Percentiles rank a stretch among this genome's conserved stretches.
Evolutionary conservation across 2,113 vertebrate genomes (phyloP).

Genomic region (Pionites leucogaster): DNA sequence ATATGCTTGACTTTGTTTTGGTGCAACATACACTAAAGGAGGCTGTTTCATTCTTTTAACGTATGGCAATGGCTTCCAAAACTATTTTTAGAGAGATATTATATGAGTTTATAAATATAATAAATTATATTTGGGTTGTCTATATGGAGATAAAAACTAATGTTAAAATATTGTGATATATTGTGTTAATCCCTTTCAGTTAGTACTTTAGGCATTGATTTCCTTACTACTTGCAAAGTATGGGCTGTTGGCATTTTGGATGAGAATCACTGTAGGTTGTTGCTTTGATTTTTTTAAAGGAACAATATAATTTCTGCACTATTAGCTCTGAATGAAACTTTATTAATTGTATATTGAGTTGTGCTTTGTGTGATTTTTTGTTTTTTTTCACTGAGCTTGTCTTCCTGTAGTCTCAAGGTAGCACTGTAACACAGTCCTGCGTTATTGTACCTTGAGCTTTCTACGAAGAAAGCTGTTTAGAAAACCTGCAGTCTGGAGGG

Average conservation of each 20-base stretch:
- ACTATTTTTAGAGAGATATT: constrained; percentile 46
- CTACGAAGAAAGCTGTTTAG: constrained; percentile 80
- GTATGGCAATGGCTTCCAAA: constrained; percentile 54
- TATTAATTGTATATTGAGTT: constrained; percentile 87
- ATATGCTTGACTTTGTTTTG: constrained; percentile 76
- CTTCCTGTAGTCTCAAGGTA: constrained; percentile 91
- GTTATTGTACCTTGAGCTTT: constrained; percentile 84
- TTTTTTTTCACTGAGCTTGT: constrained; percentile 83
- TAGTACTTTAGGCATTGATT: constrained; percentile 72
- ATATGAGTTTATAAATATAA: constrained; percentile 76
- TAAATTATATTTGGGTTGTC: constrained; percentile 83
- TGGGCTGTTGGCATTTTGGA: constrained; percentile 83
- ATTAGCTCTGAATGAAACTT: constrained; percentile 88
- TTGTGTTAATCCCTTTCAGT: constrained; percentile 81
- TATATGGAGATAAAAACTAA: constrained; percentile 77
- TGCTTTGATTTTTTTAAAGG: constrained; percentile 79
- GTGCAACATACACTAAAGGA: constrained; percentile 72
- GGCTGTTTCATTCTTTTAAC: constrained; percentile 79
- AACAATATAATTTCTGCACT: constrained; percentile 84
- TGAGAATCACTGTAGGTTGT: constrained; percentile 82
- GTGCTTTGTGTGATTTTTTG: constrained; percentile 89
- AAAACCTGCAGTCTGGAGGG: constrained; percentile 68
- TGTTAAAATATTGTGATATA: constrained; percentile 80
- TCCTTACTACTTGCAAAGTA: constrained; percentile 69
- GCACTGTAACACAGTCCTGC: constrained; percentile 84